Evolutionary conservation across 2,113 vertebrate genomes (phyloP).

Genomic region (Bubo blakistoni): DNA sequence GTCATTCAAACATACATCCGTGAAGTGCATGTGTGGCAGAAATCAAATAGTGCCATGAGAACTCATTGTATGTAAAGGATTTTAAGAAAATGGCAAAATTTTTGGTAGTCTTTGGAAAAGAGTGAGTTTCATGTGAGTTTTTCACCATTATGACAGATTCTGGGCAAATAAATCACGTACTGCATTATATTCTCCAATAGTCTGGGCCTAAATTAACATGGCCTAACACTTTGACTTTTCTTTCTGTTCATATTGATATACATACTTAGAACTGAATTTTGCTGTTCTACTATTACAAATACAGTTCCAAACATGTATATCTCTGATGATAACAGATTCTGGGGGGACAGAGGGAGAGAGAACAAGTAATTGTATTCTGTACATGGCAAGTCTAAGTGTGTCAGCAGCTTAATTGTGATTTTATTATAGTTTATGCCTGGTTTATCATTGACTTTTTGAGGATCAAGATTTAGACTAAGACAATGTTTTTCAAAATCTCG

Average conservation of each 20-base stretch:
- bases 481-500: neutral
- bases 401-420: neutral
- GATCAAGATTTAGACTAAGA: neutral
- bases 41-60: neutral
- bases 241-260: neutral
- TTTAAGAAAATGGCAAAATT: neutral
- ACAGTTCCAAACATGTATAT: neutral
- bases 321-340: neutral
- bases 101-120: neutral
- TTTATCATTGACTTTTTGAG: neutral
- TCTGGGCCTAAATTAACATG: neutral
- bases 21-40: neutral
- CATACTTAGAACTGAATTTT: neutral
- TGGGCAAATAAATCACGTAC: fast-evolving
- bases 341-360: neutral
- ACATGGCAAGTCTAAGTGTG: neutral
- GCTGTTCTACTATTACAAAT: neutral
- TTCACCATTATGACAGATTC: neutral
- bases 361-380: neutral
- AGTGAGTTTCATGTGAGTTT: neutral
- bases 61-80: neutral
- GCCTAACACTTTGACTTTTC: neutral
- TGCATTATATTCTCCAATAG: neutral
- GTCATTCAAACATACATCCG: neutral
- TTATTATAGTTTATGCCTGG: neutral